A percentile compares a stretch with the other conserved stretches of the same genome.
Evolutionary conservation across 2,888 invertebrate species (phyloP).

Genomic region (Leptinotarsa tumamoca): DNA sequence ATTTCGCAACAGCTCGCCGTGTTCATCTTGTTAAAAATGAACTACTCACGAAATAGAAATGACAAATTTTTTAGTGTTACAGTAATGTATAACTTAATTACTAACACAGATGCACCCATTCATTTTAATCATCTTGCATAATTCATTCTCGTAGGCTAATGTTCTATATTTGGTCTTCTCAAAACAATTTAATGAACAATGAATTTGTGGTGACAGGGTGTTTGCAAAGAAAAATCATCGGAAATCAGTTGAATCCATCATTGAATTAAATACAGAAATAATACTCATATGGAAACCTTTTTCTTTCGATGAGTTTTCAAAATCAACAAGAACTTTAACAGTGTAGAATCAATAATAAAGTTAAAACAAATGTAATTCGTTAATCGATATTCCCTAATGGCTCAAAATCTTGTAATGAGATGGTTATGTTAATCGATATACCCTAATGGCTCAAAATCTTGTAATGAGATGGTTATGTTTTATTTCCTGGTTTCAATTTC

Average conservation of each 20-base stretch:
- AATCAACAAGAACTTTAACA: too few species aligned
- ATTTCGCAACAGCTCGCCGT: too few species aligned
- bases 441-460: too few species aligned
- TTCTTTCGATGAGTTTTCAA: too few species aligned
- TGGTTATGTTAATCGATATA: too few species aligned
- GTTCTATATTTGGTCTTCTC: conserved; percentile 2
- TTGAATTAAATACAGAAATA: background rate
- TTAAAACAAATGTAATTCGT: too few species aligned
- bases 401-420: too few species aligned
- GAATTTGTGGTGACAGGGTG: background rate
- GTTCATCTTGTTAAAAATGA: background rate
- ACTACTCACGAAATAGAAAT: background rate
- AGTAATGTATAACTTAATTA: background rate
- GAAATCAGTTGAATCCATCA: background rate
- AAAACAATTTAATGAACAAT: conserved; percentile 6
- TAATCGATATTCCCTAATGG: too few species aligned
- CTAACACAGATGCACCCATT: background rate
- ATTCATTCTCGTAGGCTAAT: background rate
- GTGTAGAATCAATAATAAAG: too few species aligned
- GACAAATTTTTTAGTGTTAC: background rate
- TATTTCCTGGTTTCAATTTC: too few species aligned
- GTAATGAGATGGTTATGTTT: too few species aligned
- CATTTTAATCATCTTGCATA: conserved; percentile 10
- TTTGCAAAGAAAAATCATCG: background rate
- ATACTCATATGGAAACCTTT: too few species aligned